Percentiles rank a stretch among this genome's conserved stretches.
Evolutionary conservation across 2,113 vertebrate species (phyloP).

Genomic region (Semnornis frantzii): DNA sequence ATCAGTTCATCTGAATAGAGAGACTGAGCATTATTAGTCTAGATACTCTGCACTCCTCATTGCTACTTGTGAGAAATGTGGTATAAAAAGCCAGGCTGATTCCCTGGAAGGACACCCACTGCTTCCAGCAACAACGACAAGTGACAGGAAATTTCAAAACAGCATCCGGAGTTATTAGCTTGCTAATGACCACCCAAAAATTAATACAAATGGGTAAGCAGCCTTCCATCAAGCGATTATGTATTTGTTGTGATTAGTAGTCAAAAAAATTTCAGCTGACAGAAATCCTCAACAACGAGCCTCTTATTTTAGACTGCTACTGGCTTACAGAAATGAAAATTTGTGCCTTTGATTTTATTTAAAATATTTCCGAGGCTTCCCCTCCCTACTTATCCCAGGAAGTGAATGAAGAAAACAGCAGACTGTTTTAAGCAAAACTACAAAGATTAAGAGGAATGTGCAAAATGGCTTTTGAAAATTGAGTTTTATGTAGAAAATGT

Average conservation of each 20-base stretch:
- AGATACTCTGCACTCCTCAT: background rate
- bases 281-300: background rate
- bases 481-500: background rate
- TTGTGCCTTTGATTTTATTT: background rate
- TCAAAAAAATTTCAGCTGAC: background rate
- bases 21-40: background rate
- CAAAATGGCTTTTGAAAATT: background rate
- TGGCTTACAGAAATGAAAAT: background rate
- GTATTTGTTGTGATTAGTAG: background rate
- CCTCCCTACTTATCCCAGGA: background rate
- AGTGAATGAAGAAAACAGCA: background rate
- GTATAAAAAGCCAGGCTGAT: background rate
- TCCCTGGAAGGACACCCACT: background rate
- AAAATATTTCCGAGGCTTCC: background rate
- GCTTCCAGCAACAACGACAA: background rate
- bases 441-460: background rate
- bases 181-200: conserved; percentile 10
- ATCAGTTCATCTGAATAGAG: background rate
- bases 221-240: background rate
- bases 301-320: background rate
- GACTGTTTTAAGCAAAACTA: background rate
- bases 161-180: background rate
- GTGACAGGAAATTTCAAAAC: conserved; percentile 4
- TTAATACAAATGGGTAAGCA: background rate
- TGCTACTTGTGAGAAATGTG: background rate